These are phyloP conservation scores for Siniperca chuatsi DNA, from an alignment of 2,113 vertebrate genomes.

Conservation along the genomic window DNA sequence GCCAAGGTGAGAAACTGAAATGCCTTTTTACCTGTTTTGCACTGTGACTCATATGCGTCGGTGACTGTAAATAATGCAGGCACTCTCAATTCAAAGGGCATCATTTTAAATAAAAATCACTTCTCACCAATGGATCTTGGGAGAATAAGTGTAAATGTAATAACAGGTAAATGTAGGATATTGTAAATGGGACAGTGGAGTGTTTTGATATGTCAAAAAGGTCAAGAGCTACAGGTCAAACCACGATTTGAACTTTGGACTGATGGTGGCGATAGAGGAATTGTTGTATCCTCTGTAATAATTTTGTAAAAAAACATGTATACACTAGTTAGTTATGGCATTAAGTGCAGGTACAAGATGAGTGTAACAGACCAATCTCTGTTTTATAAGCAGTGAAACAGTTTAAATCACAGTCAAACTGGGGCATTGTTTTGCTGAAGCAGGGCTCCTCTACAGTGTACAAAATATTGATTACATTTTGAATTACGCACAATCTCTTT, in stretches of 20 bases:
- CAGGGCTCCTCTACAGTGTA: background rate
- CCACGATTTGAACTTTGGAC: too few relatives aligned
- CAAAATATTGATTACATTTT: constrained; percentile 47
- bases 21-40: background rate
- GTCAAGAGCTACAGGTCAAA: background rate
- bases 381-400: background rate
- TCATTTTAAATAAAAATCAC: background rate
- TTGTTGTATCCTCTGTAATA: too few relatives aligned
- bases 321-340: background rate
- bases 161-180: background rate
- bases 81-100: background rate
- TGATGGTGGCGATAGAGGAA: too few relatives aligned
- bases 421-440: constrained; percentile 25
- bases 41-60: background rate
- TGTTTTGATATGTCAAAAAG: background rate
- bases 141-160: background rate
- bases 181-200: background rate
- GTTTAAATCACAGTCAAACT: background rate
- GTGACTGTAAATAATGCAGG: constrained; percentile 11
- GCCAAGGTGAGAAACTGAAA: background rate
- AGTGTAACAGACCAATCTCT: background rate
- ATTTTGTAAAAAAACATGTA: too few relatives aligned
- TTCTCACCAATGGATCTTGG: background rate
- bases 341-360: background rate
- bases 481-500: constrained; percentile 26